Percentiles rank a stretch among this genome's conserved stretches.
phyloP scores from a whole-genome alignment of 53 echinoderm and acorn worm genomes.

The Apostichopus leukothele region DNA sequence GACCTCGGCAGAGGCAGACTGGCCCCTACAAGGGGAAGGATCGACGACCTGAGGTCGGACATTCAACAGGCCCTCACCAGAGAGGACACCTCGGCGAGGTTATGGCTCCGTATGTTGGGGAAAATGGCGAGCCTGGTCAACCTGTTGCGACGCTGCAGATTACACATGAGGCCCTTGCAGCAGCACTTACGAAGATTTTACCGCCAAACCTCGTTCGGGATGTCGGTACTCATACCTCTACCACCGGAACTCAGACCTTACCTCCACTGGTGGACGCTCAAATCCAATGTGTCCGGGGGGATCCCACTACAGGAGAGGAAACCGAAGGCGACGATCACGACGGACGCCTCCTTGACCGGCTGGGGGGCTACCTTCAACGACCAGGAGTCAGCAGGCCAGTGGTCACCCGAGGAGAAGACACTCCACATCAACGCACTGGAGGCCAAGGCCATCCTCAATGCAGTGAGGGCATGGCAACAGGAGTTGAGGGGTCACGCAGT shows the following conservation, averaged over 20 bases:
- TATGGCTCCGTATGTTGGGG: slow-evolving; percentile 7
- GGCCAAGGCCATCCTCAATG: slow-evolving; percentile 35
- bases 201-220: neutral
- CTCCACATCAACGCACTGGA: slow-evolving; percentile 56
- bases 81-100: neutral
- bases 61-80: neutral
- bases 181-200: slow-evolving; percentile 5
- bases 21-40: neutral
- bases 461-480: slow-evolving; percentile 6
- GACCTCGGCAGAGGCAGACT: neutral
- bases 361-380: slow-evolving; percentile 15
- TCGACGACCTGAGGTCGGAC: neutral
- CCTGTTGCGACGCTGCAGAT: slow-evolving; percentile 9
- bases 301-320: neutral
- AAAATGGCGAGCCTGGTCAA: slow-evolving; percentile 50
- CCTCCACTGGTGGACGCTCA: slow-evolving; percentile 11
- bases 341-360: slow-evolving; percentile 26
- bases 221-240: neutral
- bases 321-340: slow-evolving; percentile 28
- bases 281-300: slow-evolving; percentile 1
- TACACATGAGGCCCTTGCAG: slow-evolving; percentile 48
- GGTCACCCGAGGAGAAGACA: neutral
- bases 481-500: neutral
- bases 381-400: slow-evolving; percentile 13
- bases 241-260: neutral